A percentile compares a stretch with the other conserved stretches of the same genome.
phyloP scores from a whole-genome alignment of 2,113 vertebrate species.

The Cinclus cinclus region DNA sequence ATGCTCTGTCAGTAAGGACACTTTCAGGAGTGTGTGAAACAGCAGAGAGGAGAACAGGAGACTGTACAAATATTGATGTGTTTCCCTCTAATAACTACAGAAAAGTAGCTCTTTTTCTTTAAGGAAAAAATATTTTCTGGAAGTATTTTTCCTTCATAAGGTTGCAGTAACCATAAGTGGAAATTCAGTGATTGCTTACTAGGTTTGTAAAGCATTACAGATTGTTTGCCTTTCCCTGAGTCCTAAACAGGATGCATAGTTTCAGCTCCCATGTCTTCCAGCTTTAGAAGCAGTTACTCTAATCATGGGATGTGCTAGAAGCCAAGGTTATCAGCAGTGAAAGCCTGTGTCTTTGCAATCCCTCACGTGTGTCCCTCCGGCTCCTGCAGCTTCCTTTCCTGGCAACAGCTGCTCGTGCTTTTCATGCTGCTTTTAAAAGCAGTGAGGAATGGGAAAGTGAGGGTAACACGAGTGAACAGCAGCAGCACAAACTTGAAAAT shows the following conservation, averaged over 20 bases:
- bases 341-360: neutral
- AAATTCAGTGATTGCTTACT: neutral
- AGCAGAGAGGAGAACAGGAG: neutral
- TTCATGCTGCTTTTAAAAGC: neutral
- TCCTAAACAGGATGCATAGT: neutral
- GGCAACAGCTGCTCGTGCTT: neutral
- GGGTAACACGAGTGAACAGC: neutral
- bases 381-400: conserved; percentile 17
- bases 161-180: neutral
- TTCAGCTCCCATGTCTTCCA: neutral
- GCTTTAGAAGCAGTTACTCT: neutral
- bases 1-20: accelerated
- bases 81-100: neutral
- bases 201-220: neutral
- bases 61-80: neutral
- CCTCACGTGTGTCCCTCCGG: neutral
- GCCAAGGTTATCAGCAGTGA: neutral
- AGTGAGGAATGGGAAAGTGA: neutral
- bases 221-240: neutral
- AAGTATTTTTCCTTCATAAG: neutral
- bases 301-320: neutral
- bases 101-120: neutral
- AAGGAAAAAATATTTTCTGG: neutral
- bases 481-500: neutral
- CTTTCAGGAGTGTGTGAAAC: neutral